Base-by-base conservation (phyloP, 2,888 invertebrate species). In the Merodon equestris region DNA sequence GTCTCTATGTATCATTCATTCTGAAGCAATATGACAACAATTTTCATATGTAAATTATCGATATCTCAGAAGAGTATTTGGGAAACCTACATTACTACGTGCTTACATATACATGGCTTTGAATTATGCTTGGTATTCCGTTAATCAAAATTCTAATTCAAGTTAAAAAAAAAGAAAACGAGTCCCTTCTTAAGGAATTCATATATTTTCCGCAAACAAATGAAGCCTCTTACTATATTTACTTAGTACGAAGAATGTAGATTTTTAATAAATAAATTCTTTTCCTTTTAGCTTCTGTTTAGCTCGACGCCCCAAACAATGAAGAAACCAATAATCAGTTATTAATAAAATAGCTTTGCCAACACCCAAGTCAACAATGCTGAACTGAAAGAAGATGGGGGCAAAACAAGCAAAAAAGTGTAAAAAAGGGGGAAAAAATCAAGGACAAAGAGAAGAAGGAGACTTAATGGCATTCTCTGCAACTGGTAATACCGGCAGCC, bases 401-500 rank as follows among this genome's bases (percentile, higher is more conserved):
- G 14, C 9, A 13, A 17, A 9, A 51, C 27, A 27, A 27, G 27
- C 7, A 12, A 45, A 18, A 9, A 34, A 42, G 15, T 10, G 13
- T 27, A 9, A 44, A 36, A 18, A 10, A 14, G 19, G 9, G 40
- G 14, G 40, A 36, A 66, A 73, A 61, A 10, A 19, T 56, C 60
- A 68, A 74, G 48, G 63, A 51, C 47, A 63, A 36, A 9, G 44
- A 60, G 42, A 48, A 48, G 45, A 44, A 34, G 27, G 2, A 60
- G 50, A 67, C 76, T 77, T 61, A 67, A 60, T 72, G 53, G 17
- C 72, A 77, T 77, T 77, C 77, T 51, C 51, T 73, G 57, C 53
- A 47, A 63, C 77, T 73, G 58, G 67, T 68, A 67, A 68, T 73
- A 77, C 73, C 51, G 47, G 53, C 58, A 77, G 73, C 57, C 67